A percentile compares a stretch with the other conserved stretches of the same genome.
Conservation (phyloP, 2,888 invertebrate genomes). For the Orchesellides sinensis region DNA sequence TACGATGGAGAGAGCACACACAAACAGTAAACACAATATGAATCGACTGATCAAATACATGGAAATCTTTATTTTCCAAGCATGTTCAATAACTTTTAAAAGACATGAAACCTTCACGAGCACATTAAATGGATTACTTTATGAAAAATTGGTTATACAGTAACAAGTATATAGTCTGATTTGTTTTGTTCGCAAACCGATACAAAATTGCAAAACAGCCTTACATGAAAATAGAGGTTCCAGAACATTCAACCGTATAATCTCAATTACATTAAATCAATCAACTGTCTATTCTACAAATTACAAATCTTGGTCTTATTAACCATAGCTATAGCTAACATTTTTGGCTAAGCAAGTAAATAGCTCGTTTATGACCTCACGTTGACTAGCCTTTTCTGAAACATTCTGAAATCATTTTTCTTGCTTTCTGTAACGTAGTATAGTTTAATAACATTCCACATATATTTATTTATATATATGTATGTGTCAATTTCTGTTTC, state of each 20-base stretch:
- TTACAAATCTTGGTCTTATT: background rate
- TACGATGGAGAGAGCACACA: background rate
- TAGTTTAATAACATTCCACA: background rate
- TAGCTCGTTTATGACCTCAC: conserved; percentile 62
- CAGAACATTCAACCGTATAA: background rate
- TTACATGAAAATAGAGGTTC: background rate
- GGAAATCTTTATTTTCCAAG: conserved; percentile 22
- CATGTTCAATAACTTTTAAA: background rate
- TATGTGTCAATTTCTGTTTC: background rate
- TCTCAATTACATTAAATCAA: too few species aligned
- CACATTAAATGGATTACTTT: background rate
- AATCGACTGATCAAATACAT: background rate
- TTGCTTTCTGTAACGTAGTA: background rate
- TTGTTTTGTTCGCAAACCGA: background rate
- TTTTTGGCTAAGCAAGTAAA: conserved; percentile 7
- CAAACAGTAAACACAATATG: background rate
- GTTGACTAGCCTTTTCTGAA: conserved; percentile 60
- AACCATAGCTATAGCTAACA: background rate
- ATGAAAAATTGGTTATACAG: background rate
- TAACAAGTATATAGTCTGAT: background rate
- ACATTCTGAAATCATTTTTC: background rate
- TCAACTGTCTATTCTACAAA: background rate
- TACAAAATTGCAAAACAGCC: conserved; percentile 42
- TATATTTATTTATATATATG: too few species aligned
- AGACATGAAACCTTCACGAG: conserved; percentile 11